These are phyloP conservation scores for Zaprionus tsacasi DNA, from an alignment of 1,140 invertebrate genomes.

Conservation along the genomic window DNA sequence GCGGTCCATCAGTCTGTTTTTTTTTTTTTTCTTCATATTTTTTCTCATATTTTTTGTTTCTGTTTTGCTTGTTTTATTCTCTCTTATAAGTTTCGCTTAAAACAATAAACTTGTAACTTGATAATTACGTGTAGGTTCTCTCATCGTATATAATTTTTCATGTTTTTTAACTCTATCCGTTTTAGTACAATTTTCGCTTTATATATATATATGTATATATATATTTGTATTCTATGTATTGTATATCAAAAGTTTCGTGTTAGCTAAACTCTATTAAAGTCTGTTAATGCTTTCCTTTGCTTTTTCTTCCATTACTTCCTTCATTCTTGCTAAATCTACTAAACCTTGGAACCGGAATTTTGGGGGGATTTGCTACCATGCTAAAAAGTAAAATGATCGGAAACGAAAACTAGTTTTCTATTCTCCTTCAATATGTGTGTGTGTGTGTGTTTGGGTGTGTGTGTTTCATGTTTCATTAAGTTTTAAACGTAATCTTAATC, in stretches of 20 bases:
- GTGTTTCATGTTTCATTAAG: constrained; percentile 23
- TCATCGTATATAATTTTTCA: constrained; percentile 36
- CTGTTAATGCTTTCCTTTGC: constrained; percentile 48
- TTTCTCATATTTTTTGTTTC: constrained; percentile 49
- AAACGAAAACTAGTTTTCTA: constrained; percentile 32
- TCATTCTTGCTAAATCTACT: constrained; percentile 63
- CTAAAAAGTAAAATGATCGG: constrained; percentile 48
- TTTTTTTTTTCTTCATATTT: constrained; percentile 41
- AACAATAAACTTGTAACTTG: constrained; percentile 59
- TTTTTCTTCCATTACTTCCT: constrained; percentile 35
- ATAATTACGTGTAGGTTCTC: constrained; percentile 45
- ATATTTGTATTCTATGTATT: constrained; percentile 26
- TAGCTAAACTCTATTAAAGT: constrained; percentile 54
- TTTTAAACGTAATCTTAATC: constrained; percentile 66
- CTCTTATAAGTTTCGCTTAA: constrained; percentile 50
- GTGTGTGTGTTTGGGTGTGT: constrained; percentile 1
- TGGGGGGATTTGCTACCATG: constrained; percentile 68
- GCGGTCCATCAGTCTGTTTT: constrained; percentile 78
- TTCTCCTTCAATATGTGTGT: constrained; percentile 17
- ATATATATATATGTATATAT: constrained; percentile 7
- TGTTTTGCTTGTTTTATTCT: constrained; percentile 33
- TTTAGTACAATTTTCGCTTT: constrained; percentile 41
- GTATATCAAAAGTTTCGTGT: constrained; percentile 49
- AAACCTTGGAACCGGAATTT: constrained; percentile 80
- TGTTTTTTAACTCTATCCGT: constrained; percentile 25